Percentiles rank a stretch among this genome's conserved stretches.
These are phyloP conservation scores for Bradypus variegatus DNA, from an alignment of 2,797 vertebrate species.

Conservation along the genomic window DNA sequence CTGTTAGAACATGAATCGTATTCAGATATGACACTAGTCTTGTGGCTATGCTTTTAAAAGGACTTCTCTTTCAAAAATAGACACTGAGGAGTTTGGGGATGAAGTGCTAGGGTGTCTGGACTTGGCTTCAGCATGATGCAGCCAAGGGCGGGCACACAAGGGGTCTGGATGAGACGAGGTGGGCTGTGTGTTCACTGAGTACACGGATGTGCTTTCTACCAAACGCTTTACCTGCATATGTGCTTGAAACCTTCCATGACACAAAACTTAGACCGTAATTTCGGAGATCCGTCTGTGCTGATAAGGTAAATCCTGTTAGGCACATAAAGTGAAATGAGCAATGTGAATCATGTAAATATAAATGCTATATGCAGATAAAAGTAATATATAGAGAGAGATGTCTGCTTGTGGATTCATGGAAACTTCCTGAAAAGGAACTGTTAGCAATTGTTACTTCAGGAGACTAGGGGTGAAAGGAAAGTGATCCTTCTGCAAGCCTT, in stretches of 20 bases:
- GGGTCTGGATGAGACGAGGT: not conserved
- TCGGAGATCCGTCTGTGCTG: not conserved
- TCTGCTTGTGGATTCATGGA: fast-evolving
- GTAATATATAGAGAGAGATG: not conserved
- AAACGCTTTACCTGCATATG: not conserved
- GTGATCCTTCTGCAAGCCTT: not conserved
- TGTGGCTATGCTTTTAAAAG: not conserved
- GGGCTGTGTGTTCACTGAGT: fast-evolving
- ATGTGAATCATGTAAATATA: too few relatives aligned
- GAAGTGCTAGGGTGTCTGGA: fast-evolving
- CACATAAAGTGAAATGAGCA: not conserved
- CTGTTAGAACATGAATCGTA: fast-evolving
- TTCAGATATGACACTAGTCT: too few relatives aligned
- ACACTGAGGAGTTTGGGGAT: fast-evolving
- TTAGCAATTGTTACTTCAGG: not conserved
- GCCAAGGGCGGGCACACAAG: not conserved
- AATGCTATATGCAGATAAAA: not conserved
- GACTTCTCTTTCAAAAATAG: not conserved
- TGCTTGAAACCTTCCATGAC: not conserved
- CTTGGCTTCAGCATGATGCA: fast-evolving
- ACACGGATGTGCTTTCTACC: fast-evolving
- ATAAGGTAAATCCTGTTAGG: not conserved
- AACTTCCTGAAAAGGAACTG: not conserved
- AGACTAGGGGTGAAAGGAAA: not conserved
- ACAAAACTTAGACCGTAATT: not conserved